Percentiles rank a stretch among this genome's conserved stretches.
Evolutionary conservation across 2,888 invertebrate genomes (phyloP).

Genomic region (Noctua fimbriata): DNA sequence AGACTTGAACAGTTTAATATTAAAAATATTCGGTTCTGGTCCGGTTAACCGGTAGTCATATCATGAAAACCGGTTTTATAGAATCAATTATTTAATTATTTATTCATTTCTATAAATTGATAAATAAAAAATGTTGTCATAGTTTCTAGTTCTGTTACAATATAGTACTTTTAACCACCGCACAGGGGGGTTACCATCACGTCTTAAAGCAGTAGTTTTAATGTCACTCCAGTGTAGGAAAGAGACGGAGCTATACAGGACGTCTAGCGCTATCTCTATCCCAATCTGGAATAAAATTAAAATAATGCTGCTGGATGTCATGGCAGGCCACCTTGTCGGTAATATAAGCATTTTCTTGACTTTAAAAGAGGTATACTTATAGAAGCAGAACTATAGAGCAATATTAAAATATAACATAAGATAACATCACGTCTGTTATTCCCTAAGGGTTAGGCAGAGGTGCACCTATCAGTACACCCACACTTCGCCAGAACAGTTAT

Average conservation of each 20-base stretch:
- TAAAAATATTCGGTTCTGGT: background rate
- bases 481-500: too few relatives aligned
- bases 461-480: too few relatives aligned
- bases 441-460: too few relatives aligned
- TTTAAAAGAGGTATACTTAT: background rate
- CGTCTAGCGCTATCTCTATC: background rate
- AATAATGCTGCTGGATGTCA: background rate
- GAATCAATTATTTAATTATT: background rate
- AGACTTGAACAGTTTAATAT: background rate
- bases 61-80: background rate
- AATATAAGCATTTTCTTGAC: background rate
- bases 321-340: background rate
- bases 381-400: background rate
- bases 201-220: background rate
- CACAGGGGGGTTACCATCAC: background rate
- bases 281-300: background rate
- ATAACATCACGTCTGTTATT: too few relatives aligned
- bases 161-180: background rate
- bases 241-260: background rate
- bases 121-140: background rate
- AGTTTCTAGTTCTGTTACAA: background rate
- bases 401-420: background rate
- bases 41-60: background rate
- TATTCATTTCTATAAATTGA: background rate
- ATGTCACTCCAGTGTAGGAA: background rate